Percentiles rank a stretch among this genome's conserved stretches.
phyloP scores from a whole-genome alignment of 2,797 vertebrate species.

The Bradypodion pumilum region DNA sequence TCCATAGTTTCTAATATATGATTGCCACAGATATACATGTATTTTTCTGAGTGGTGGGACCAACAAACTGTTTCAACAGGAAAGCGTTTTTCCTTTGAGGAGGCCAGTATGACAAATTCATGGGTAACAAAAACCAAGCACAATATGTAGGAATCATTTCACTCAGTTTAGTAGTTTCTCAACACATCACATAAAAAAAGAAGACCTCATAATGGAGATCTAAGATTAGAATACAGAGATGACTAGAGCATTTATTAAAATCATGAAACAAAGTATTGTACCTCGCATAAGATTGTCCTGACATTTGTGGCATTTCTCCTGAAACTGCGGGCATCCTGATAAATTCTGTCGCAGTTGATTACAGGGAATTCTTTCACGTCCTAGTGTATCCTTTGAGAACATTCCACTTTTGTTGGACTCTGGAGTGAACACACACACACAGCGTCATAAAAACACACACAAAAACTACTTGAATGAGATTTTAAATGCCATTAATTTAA shows the following conservation, averaged over 20 bases:
- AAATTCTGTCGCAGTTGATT: constrained; percentile 81
- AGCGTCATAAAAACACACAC: not conserved
- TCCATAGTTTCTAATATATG: no score
- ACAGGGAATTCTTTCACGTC: constrained; percentile 74
- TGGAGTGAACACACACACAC: constrained; percentile 50
- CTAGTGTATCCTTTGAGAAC: constrained; percentile 56
- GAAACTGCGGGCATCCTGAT: constrained; percentile 86
- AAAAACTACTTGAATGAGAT: not conserved
- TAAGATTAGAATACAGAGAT: not conserved
- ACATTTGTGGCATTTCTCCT: constrained; percentile 84
- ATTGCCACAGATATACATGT: not conserved
- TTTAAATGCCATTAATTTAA: not conserved
- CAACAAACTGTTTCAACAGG: not conserved
- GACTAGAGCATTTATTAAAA: not conserved
- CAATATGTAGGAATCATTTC: not conserved
- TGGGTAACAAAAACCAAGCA: not conserved
- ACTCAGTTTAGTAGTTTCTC: not conserved
- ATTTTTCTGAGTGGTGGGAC: not conserved
- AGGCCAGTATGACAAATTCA: not conserved
- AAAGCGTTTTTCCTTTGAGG: not conserved
- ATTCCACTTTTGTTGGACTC: constrained; percentile 51
- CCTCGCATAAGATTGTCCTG: constrained; percentile 83
- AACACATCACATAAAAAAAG: not conserved
- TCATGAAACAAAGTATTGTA: constrained; percentile 59
- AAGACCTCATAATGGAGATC: not conserved